A percentile compares a stretch with the other conserved stretches of the same genome.
phyloP scores from a whole-genome alignment of 1,140 invertebrate species.

The Brachionus koreanus region DNA sequence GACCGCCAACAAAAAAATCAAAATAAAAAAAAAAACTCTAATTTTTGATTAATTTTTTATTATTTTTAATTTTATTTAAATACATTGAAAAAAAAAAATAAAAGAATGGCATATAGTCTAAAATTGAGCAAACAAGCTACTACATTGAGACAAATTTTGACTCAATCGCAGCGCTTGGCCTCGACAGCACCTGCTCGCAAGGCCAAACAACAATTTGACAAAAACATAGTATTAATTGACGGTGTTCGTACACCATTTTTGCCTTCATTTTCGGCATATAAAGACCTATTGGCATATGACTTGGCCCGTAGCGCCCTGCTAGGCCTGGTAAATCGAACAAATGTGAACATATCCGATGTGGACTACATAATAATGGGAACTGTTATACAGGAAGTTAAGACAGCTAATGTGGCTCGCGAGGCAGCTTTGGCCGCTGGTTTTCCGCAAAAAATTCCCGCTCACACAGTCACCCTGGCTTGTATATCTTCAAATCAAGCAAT shows the following conservation, averaged over 20 bases:
- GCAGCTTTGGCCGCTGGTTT: constrained; percentile 77
- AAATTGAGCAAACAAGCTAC: neutral
- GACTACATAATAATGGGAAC: constrained; percentile 88
- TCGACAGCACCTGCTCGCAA: neutral
- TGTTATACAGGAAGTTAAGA: constrained; percentile 96
- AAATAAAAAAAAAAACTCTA: neutral
- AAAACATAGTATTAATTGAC: constrained; percentile 91
- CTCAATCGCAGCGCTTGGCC: neutral
- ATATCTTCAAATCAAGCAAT: constrained; percentile 95
- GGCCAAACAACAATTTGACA: constrained; percentile 49
- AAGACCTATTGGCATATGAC: constrained; percentile 90
- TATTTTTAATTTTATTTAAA: neutral
- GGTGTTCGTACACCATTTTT: constrained; percentile 93
- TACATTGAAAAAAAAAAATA: neutral
- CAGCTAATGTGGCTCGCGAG: constrained; percentile 83
- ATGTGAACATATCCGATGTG: constrained; percentile 28
- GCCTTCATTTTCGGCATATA: constrained; percentile 84
- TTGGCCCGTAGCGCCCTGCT: constrained; percentile 79
- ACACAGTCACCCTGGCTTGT: constrained; percentile 97
- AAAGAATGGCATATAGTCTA: constrained; percentile 35
- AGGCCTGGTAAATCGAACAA: constrained; percentile 51
- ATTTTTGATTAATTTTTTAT: neutral
- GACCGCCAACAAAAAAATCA: neutral
- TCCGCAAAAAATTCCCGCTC: constrained; percentile 83
- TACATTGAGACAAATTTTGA: neutral